Base-by-base conservation (phyloP, 2,888 invertebrate species). In the Synanthedon myopaeformis region DNA sequence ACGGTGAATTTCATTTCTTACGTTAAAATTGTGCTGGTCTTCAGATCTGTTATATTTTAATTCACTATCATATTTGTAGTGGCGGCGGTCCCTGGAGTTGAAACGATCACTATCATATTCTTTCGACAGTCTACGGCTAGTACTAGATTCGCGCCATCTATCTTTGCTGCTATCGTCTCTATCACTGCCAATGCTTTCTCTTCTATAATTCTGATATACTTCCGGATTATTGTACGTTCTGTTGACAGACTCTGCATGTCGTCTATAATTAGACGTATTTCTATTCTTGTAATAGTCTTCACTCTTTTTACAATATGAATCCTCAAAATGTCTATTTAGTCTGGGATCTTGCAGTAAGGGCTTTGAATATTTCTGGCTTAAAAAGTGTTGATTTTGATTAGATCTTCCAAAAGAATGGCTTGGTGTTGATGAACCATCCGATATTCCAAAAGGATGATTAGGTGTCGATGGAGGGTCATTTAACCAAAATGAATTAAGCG, bases 391-490 rank as follows among this genome's bases (percentile, higher is more conserved):
- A 17, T 52, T 61, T 48, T 57, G 59, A 11, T 67, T 60, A 57
- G 59, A 55, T 53, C 67, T 57, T 42, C 64, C 61, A 56, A 63
- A 70, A 12, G 53, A 23, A 28, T 55, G 53, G 45, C 48, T 42
- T 49, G 71, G 68, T 3, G 73, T 72, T 3, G 58, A 50, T 3
- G 70, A 65, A 19, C 60, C 57, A 2, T 80, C 80, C 1, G 64
- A 55, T 55, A 73, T 64, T 3, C 73, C 75, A 61, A 73, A 80
- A 0, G 73, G 59, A 59, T 74, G 76, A 53, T 51, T 70, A n/a
- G 78, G 75, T 6, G 79, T 75, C n/a, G 61, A 10, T 4, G 80
- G 70, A 52, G 72, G 66, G 8, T 82, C 81, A 2, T 62, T 58
- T 60, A 71, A 62, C 0, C 72, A 72, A 58, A 77, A 78, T 3